Conservation (phyloP, 2,888 invertebrate genomes). For the Teleiodes luculella region DNA sequence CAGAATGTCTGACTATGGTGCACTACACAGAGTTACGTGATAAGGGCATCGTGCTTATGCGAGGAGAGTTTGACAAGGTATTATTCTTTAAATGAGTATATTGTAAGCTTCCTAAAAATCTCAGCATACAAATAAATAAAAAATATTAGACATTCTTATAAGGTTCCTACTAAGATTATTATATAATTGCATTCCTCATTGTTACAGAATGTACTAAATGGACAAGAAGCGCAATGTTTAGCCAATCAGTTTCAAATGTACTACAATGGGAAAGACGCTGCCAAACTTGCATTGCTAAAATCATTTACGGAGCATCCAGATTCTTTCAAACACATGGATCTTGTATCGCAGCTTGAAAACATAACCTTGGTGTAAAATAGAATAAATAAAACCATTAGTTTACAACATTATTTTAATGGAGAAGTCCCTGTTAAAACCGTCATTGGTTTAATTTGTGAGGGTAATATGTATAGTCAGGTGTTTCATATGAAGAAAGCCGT, state of each 20-base stretch:
- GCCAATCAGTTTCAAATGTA: slow-evolving; percentile 92
- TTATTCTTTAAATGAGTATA: too few relatives aligned
- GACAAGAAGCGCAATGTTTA: slow-evolving; percentile 89
- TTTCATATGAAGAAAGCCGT: slow-evolving; percentile 29
- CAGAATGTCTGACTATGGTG: slow-evolving; percentile 88
- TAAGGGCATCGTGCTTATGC: slow-evolving; percentile 89
- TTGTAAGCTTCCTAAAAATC: too few relatives aligned
- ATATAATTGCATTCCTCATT: neutral
- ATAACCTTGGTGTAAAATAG: slow-evolving; percentile 54
- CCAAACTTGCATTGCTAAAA: slow-evolving; percentile 81
- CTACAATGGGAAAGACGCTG: slow-evolving; percentile 82
- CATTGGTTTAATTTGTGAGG: slow-evolving; percentile 56
- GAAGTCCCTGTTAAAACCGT: slow-evolving; percentile 4
- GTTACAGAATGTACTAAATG: slow-evolving; percentile 81
- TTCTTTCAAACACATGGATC: slow-evolving; percentile 89
- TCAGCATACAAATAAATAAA: too few relatives aligned
- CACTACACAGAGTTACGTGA: slow-evolving; percentile 87
- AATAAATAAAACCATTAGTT: slow-evolving; percentile 6
- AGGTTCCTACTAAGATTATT: neutral
- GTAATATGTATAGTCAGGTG: slow-evolving; percentile 59
- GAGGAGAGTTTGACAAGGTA: slow-evolving; percentile 89
- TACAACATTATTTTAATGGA: slow-evolving; percentile 15
- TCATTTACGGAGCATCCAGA: slow-evolving; percentile 84
- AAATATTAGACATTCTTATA: too few relatives aligned
- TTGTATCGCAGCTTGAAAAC: slow-evolving; percentile 86